These are phyloP conservation scores for Gymnosoma rotundatum DNA, from an alignment of 2,888 invertebrate species.

Conservation along the genomic window DNA sequence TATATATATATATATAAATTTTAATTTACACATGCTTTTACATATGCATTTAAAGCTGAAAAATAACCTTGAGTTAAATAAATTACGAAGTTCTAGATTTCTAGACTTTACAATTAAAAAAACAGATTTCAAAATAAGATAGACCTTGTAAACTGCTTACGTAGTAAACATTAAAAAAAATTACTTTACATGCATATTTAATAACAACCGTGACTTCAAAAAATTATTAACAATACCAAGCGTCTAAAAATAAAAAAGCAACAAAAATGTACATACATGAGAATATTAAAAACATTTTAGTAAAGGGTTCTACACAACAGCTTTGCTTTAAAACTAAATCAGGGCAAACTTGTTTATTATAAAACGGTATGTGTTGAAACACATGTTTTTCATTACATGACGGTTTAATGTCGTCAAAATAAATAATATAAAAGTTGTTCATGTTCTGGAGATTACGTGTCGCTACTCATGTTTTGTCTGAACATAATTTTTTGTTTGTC, in stretches of 20 bases:
- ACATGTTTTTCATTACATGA: no score
- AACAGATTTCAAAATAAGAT: constrained; percentile 40
- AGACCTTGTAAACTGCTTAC: constrained; percentile 51
- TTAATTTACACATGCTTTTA: not conserved
- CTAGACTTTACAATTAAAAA: constrained; percentile 30
- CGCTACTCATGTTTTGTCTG: no score
- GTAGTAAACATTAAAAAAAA: constrained; percentile 11
- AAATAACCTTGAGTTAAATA: constrained; percentile 62
- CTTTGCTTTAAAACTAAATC: not conserved
- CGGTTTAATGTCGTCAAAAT: no score
- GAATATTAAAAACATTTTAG: not conserved
- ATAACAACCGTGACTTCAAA: constrained; percentile 64
- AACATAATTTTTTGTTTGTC: no score
- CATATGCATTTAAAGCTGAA: not conserved
- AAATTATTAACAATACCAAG: constrained; percentile 43
- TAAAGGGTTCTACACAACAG: not conserved
- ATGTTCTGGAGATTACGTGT: no score
- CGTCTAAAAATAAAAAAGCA: not conserved
- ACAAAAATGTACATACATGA: not conserved
- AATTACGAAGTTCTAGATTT: constrained; percentile 56
- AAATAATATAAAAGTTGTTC: no score
- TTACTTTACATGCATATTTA: constrained; percentile 42
- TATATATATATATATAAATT: no score
- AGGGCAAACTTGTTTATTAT: no score
- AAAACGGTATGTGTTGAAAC: no score